Evolutionary conservation across 2,888 invertebrate genomes (phyloP).

Genomic region (Stenchaetothrips biformis): DNA sequence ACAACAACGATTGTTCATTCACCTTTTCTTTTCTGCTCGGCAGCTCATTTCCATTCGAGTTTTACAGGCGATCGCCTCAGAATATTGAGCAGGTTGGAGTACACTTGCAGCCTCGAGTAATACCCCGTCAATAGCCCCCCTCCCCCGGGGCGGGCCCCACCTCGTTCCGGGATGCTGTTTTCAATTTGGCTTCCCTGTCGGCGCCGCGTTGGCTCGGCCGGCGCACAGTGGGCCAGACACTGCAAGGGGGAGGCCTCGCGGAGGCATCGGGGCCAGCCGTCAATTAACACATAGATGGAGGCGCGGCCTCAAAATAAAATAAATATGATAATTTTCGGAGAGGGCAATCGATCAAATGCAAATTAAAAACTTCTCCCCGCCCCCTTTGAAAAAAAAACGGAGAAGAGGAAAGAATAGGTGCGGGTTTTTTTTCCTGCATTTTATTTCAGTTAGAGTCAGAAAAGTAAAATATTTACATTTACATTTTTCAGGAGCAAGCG

Average conservation of each 20-base stretch:
- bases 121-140: neutral
- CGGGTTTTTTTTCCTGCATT: no score
- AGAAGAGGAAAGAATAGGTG: no score
- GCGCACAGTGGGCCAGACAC: neutral
- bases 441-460: no score
- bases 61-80: slow-evolving; percentile 18
- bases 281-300: neutral
- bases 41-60: neutral
- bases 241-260: neutral
- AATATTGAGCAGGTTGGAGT: neutral
- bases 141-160: neutral
- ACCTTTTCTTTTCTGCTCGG: neutral
- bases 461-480: no score
- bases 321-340: no score
- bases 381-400: no score
- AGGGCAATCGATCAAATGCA: no score
- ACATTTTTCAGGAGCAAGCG: no score
- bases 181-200: neutral
- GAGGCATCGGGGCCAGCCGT: neutral
- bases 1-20: neutral
- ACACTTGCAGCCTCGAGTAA: neutral
- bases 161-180: neutral
- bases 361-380: no score
- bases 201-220: neutral
- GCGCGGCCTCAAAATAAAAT: no score